phyloP scores from a whole-genome alignment of 2,888 invertebrate genomes.

The Stratiomys singularior region DNA sequence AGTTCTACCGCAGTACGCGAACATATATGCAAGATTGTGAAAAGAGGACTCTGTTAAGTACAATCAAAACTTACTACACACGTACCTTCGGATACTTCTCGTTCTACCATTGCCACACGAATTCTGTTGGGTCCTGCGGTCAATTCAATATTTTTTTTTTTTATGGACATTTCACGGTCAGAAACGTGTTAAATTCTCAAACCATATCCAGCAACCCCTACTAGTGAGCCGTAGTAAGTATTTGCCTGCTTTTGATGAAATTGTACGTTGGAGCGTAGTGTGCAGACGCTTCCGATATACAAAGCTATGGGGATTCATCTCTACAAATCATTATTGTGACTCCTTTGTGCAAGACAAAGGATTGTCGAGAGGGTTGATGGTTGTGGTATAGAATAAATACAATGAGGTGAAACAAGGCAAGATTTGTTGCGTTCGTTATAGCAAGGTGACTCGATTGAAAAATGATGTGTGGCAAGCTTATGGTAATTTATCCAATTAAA shows the following conservation, averaged over 20 bases:
- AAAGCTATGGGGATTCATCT: conserved; percentile 14
- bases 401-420: background rate
- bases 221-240: conserved; percentile 30
- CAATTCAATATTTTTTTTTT: background rate
- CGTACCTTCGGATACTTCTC: background rate
- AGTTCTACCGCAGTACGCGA: background rate
- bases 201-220: conserved; percentile 28
- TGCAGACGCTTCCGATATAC: background rate
- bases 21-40: background rate
- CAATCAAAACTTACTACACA: background rate
- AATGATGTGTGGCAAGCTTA: conserved; percentile 47
- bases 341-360: background rate
- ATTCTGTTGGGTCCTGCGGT: background rate
- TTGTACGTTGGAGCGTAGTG: background rate
- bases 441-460: conserved; percentile 48
- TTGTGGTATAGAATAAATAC: background rate
- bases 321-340: conserved; percentile 18
- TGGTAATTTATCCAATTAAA: conserved; percentile 49
- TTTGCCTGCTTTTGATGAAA: background rate
- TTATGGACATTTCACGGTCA: conserved; percentile 24
- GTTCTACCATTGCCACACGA: background rate
- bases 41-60: no score
- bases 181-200: conserved; percentile 28
- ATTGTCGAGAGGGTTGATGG: background rate
- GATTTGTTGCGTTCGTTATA: no score